Evolutionary conservation across 1,140 invertebrate genomes (phyloP), one percentile per base, ranked within the genome.

Genomic region (Holotrichia oblita): DNA sequence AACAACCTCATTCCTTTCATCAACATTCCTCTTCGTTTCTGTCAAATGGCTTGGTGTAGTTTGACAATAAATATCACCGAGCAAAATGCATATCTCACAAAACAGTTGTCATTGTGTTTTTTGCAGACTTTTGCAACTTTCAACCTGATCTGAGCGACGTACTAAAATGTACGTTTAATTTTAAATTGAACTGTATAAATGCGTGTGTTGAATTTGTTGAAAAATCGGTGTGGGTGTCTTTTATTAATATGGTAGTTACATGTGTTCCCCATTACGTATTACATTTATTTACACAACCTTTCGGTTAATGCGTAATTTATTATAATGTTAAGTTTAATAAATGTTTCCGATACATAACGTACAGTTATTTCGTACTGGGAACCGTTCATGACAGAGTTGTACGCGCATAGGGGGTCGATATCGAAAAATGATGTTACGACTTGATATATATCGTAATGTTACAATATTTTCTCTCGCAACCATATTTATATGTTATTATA

Each of bases 221-320:
- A 55, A 55, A 55, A 55, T 55, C 48, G 48, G 17, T 14, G 48
- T 55, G 48, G 48, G 48, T 55, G 48, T 55, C 48, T 55, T 17
- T 14, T 17, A 55, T 55, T 55, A 55, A 55, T 55, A 55, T 55
- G 48, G 48, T 55, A 55, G 48, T 55, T 17, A 55, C 48, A 55
- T 17, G 48, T 55, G 48, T 55, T 55, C 17, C 48, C 48, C 14
- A 55, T 55, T 55, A 55, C 17, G 48, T 17, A 55, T 55, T 55
- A 55, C 48, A 55, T 55, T 55, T 55, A 55, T 55, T 55, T 55
- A 55, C 48, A 55, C 14, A 55, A 55, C 48, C 14, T 55, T 55
- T 55, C 48, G 48, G 48, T 14, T 55, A 55, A 55, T 55, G 48
- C 14, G n/a, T 55, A 55, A 55, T 55, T 55, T 55, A 55, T 55